A percentile compares a stretch with the other conserved stretches of the same genome.
Conservation (phyloP, 1,140 invertebrate genomes). For the Ladona fulva region DNA sequence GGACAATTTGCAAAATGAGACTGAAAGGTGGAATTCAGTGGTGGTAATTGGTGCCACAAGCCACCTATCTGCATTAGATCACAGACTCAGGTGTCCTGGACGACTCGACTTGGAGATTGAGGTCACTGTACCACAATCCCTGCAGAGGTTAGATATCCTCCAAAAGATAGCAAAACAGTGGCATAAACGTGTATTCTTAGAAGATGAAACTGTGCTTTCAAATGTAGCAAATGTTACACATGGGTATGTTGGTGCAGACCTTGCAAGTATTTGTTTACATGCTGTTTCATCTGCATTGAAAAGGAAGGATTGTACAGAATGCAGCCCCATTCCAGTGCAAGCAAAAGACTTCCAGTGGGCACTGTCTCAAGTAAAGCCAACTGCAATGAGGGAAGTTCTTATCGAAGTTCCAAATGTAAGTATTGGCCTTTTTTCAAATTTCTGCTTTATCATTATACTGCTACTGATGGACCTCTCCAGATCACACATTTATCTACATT, state of each 20-base stretch:
- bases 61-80: conserved; percentile 59
- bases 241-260: conserved; percentile 82
- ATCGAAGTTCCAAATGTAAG: conserved; percentile 71
- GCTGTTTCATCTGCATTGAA: conserved; percentile 36
- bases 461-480: too few species aligned
- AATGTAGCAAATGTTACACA: conserved; percentile 62
- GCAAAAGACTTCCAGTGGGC: conserved; percentile 49
- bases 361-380: conserved; percentile 64
- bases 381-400: conserved; percentile 81
- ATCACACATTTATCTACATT: too few species aligned
- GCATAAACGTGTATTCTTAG: conserved; percentile 45
- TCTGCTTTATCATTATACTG: too few species aligned
- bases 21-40: conserved; percentile 36
- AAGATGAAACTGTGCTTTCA: conserved; percentile 40
- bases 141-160: conserved; percentile 56
- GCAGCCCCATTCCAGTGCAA: conserved; percentile 23
- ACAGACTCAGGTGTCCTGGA: conserved; percentile 61
- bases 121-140: conserved; percentile 63
- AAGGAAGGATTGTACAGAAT: conserved; percentile 17
- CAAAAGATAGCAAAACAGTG: conserved; percentile 44
- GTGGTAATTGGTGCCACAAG: conserved; percentile 65
- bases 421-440: conserved; percentile 12
- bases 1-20: conserved; percentile 50
- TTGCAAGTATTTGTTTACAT: conserved; percentile 58
- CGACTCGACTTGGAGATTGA: conserved; percentile 77